phyloP scores from a whole-genome alignment of 1,140 invertebrate genomes.

The Aphis gossypii region DNA sequence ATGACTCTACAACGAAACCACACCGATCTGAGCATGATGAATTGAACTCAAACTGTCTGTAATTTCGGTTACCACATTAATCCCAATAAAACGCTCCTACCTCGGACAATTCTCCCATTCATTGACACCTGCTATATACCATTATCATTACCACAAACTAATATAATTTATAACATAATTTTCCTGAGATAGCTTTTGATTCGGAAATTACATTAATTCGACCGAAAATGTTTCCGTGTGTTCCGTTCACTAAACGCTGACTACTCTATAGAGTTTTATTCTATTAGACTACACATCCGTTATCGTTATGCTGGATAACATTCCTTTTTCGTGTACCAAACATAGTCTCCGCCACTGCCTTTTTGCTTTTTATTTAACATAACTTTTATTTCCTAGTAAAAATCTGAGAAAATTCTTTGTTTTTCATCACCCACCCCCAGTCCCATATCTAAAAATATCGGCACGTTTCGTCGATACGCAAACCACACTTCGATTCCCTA shows the following conservation, averaged over 20 bases:
- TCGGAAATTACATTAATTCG: slow-evolving; percentile 6
- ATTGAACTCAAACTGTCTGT: slow-evolving; percentile 9
- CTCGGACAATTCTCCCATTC: neutral
- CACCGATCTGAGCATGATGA: neutral
- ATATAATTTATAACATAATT: slow-evolving; percentile 4
- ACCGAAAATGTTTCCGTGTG: neutral
- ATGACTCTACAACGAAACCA: neutral
- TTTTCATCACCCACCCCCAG: neutral
- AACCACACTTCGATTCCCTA: neutral
- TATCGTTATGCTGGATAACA: neutral
- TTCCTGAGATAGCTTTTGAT: neutral
- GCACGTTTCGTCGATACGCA: neutral
- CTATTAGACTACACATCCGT: slow-evolving; percentile 1
- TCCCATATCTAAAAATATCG: too few relatives aligned
- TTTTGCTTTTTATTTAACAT: neutral
- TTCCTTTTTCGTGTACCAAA: neutral
- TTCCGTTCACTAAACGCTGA: neutral
- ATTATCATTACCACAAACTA: slow-evolving; percentile 5
- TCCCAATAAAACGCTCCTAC: neutral
- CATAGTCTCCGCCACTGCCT: neutral
- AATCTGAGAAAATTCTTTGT: neutral
- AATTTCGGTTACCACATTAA: neutral
- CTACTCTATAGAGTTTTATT: neutral
- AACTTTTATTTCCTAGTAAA: neutral
- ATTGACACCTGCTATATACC: slow-evolving; percentile 13